These are phyloP conservation scores for Motacilla alba DNA, from an alignment of 2,113 vertebrate genomes.

Conservation along the genomic window DNA sequence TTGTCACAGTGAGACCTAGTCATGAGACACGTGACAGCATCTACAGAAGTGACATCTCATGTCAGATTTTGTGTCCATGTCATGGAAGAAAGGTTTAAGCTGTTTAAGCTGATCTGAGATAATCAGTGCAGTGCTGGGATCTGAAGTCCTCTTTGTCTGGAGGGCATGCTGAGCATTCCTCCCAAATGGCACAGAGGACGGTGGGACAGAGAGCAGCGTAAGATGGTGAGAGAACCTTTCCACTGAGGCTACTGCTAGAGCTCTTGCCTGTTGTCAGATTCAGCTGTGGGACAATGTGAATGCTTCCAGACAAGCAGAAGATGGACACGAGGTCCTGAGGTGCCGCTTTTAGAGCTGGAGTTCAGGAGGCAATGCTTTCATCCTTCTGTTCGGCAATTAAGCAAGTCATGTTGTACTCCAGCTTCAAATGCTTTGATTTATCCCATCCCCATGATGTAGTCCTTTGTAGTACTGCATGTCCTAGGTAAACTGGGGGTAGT, in stretches of 20 bases:
- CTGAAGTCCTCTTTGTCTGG: background rate
- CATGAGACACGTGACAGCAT: conserved; percentile 6
- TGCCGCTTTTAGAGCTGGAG: background rate
- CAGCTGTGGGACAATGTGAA: background rate
- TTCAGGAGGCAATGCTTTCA: background rate
- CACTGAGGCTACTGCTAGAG: background rate
- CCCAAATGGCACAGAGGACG: rapidly evolving
- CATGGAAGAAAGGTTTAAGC: background rate
- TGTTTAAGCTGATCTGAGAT: background rate
- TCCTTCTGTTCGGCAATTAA: background rate
- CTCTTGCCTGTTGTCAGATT: background rate
- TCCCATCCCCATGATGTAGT: background rate
- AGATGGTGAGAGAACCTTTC: background rate
- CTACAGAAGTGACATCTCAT: conserved; percentile 13
- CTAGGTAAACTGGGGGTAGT: background rate
- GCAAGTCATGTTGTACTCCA: background rate
- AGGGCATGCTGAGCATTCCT: background rate
- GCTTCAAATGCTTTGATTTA: background rate
- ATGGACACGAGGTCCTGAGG: background rate
- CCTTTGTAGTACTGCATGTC: background rate
- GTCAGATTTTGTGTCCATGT: background rate
- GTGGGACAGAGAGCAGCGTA: background rate
- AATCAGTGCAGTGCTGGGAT: background rate
- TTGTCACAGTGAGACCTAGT: background rate
- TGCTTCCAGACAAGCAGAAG: background rate